Conservation (phyloP, 2,888 invertebrate species). For the Caenorhabditis plicata region DNA sequence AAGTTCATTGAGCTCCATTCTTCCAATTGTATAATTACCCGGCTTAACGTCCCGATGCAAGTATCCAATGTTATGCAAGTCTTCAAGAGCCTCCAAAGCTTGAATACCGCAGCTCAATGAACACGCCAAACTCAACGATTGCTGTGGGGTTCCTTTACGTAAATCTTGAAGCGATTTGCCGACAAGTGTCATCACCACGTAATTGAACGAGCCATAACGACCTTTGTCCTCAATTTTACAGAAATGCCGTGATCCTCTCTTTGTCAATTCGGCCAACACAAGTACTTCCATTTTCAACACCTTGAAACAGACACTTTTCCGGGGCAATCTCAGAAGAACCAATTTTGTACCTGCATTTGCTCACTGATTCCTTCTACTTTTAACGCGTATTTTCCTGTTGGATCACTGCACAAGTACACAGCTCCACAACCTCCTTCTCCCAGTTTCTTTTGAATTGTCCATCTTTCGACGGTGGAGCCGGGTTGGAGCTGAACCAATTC, state of each 20-base stretch:
- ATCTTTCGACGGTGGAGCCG: conserved; percentile 51
- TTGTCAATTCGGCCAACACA: conserved; percentile 56
- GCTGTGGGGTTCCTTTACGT: conserved; percentile 33
- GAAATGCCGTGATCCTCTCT: conserved; percentile 57
- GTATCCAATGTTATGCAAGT: conserved; percentile 59
- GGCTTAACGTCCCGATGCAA: conserved; percentile 49
- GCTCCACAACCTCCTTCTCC: conserved; percentile 61
- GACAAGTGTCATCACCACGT: conserved; percentile 62
- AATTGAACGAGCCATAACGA: conserved; percentile 57
- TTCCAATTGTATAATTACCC: conserved; percentile 51
- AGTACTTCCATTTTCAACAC: conserved; percentile 63
- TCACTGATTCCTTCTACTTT: conserved; percentile 56
- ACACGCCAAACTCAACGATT: conserved; percentile 36
- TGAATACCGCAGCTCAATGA: conserved; percentile 42
- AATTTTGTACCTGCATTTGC: conserved; percentile 35
- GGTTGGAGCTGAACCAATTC: conserved; percentile 53
- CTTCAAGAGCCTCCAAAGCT: conserved; percentile 47
- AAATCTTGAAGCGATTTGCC: conserved; percentile 51
- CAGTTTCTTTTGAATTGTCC: conserved; percentile 57
- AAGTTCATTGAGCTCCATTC: conserved; percentile 41
- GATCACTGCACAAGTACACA: conserved; percentile 49
- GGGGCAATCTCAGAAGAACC: no score
- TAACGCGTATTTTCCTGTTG: conserved; percentile 56
- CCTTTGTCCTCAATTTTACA: conserved; percentile 63
- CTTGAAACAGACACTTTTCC: no score